phyloP scores from a whole-genome alignment of 2,113 vertebrate species.

The Thomomys bottae region DNA sequence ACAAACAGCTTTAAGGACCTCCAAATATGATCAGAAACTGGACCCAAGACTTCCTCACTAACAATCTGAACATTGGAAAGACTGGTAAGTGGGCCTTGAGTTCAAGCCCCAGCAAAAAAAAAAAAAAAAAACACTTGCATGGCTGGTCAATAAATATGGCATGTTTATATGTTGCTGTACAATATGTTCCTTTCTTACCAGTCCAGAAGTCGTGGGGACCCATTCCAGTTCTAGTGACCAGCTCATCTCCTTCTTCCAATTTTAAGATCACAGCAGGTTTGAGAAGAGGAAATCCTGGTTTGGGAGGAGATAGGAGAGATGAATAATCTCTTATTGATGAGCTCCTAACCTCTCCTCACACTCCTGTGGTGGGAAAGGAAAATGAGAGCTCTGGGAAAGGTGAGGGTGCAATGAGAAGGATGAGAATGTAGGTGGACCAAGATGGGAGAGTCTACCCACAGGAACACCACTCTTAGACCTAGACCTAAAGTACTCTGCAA shows the following conservation, averaged over 20 bases:
- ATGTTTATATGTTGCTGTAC: neutral
- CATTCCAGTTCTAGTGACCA: constrained; percentile 18
- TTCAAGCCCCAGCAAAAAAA: neutral
- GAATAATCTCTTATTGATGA: neutral
- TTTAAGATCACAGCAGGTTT: constrained; percentile 77
- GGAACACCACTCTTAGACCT: neutral
- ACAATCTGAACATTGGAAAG: neutral
- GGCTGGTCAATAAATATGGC: neutral
- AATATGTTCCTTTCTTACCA: constrained; percentile 59
- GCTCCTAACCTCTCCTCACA: constrained; percentile 25
- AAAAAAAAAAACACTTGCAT: neutral
- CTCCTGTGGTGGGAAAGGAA: neutral
- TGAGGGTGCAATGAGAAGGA: neutral
- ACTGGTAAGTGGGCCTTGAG: neutral
- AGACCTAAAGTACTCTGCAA: constrained; percentile 19
- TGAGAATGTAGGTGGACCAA: neutral
- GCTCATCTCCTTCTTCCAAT: constrained; percentile 62
- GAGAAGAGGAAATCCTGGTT: constrained; percentile 72
- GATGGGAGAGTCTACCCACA: neutral
- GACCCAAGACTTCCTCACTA: neutral
- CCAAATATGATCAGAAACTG: neutral
- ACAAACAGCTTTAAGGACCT: neutral
- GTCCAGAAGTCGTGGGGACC: constrained; percentile 18
- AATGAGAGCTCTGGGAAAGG: neutral
- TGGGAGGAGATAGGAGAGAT: constrained; percentile 22